A percentile compares a stretch with the other conserved stretches of the same genome.
phyloP scores from a whole-genome alignment of 2,113 vertebrate species.

The Bungarus multicinctus region DNA sequence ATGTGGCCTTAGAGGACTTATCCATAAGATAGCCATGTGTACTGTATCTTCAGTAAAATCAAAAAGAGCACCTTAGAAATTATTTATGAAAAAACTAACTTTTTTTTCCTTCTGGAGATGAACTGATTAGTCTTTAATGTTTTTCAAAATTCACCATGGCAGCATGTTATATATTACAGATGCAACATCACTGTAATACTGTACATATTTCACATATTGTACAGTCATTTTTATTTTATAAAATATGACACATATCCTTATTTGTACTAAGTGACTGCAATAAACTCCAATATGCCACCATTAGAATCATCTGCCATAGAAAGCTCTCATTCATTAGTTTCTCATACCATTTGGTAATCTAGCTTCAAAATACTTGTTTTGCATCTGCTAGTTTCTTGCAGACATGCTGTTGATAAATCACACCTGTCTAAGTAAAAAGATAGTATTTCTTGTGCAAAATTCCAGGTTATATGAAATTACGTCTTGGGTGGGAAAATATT shows the following conservation, averaged over 20 bases:
- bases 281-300: background rate
- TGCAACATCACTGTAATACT: background rate
- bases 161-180: background rate
- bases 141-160: background rate
- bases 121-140: background rate
- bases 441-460: slow-evolving; percentile 20
- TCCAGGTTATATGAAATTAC: slow-evolving; percentile 21
- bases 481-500: background rate
- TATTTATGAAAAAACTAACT: background rate
- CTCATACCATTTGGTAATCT: background rate
- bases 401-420: slow-evolving; percentile 14
- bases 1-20: background rate
- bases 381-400: slow-evolving; percentile 7
- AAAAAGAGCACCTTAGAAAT: background rate
- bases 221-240: background rate
- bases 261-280: background rate
- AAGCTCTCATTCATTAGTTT: background rate
- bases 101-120: background rate
- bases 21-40: background rate
- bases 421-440: slow-evolving; percentile 27
- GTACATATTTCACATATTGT: background rate
- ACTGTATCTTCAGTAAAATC: background rate
- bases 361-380: slow-evolving; percentile 13
- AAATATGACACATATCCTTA: background rate
- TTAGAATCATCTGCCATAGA: background rate